Evolutionary conservation across 1,140 invertebrate genomes (phyloP), one percentile per base, ranked within the genome.

Genomic region (Drosophila leontia): DNA sequence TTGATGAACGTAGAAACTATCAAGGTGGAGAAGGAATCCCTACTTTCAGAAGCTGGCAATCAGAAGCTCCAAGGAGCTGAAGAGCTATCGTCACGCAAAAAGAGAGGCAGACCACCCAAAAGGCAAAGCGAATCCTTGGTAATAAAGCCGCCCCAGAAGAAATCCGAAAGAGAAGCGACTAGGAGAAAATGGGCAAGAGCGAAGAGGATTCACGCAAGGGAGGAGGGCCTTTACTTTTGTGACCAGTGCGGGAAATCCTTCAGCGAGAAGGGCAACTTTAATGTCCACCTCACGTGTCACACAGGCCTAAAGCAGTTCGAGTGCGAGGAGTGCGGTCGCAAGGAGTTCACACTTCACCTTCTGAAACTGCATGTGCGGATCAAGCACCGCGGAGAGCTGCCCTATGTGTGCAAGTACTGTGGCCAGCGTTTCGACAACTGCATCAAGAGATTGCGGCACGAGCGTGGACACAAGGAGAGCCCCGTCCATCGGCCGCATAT

Each of bases 401-500:
- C 70, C 1, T 83, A 83, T 23, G 42, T 47, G 1, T 83, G 80
- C 41, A 83, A 79, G 60, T 83, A 63, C 47, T 83, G 81, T 37
- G 70, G 55, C 32, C 45, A 76, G 29, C 71, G 80, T 6, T 83
- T 80, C 13, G 55, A 64, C 11, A 80, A 70, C 34, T 80, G 80
- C 37, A 70, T 75, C 11, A 57, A 63, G n/a, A 53, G 80, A 13
- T 48, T 75, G 12, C 58, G 64, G 11, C 81, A 80, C 63, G 71
- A 84, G 44, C 58, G 82, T 1, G 39, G 23, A 0, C 80, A 82
- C 39, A 39, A 63, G 17, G 64, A 84, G 37, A 39, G 15, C 9
- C 56, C 34, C 1, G 26, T 34, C 26, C 41, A 45, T 2, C 44
- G 45, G 4, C 35, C 42, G 6, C 58, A 39, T 13, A 45, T 17